Percentiles rank a stretch among this genome's conserved stretches.
phyloP scores from a whole-genome alignment of 2,888 invertebrate genomes.

The Tryphoninae sp. region DNA sequence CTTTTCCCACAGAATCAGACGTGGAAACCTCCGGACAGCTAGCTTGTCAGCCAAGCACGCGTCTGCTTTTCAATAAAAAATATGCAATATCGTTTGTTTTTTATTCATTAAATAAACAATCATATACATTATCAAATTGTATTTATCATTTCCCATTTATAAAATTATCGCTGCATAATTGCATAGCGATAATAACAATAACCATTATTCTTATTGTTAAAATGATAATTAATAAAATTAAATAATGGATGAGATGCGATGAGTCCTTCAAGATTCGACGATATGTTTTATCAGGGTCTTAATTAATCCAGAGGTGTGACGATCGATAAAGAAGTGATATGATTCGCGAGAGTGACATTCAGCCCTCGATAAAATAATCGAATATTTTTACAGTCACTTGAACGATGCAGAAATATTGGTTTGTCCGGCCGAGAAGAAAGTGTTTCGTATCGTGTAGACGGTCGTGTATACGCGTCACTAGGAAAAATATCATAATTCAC shows the following conservation, averaged over 20 bases:
- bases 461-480: constrained; percentile 12
- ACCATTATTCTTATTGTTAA: too few relatives aligned
- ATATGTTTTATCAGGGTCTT: background rate
- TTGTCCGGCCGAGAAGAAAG: constrained; percentile 34
- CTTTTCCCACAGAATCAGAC: too few relatives aligned
- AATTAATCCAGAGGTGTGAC: background rate
- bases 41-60: too few relatives aligned
- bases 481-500: constrained; percentile 53
- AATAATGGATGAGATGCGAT: background rate
- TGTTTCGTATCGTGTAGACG: constrained; percentile 18
- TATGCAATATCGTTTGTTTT: too few relatives aligned
- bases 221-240: too few relatives aligned
- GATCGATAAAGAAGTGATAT: background rate
- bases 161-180: too few relatives aligned
- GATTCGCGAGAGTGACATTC: background rate
- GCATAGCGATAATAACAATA: too few relatives aligned
- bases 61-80: background rate
- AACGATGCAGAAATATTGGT: constrained; percentile 34
- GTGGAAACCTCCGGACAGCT: too few relatives aligned
- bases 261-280: background rate
- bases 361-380: constrained; percentile 15
- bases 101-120: too few relatives aligned
- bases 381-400: constrained; percentile 44
- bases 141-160: too few relatives aligned
- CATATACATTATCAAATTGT: too few relatives aligned